A percentile compares a stretch with the other conserved stretches of the same genome.
Evolutionary conservation across 2,797 vertebrate species (phyloP).

Genomic region (Pseudomugil gertrudae): DNA sequence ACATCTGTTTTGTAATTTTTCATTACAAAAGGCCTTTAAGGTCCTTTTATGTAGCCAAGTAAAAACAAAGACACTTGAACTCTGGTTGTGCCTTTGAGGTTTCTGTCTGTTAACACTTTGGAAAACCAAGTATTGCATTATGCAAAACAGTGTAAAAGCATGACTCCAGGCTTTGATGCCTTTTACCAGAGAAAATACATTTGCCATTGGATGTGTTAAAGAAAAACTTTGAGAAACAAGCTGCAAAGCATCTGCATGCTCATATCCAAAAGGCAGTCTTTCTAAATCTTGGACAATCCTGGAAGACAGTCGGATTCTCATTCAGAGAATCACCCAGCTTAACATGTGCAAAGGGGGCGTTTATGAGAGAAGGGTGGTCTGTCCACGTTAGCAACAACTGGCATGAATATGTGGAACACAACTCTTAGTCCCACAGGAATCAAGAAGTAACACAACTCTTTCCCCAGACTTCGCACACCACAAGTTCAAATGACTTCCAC

Average conservation of each 20-base stretch:
- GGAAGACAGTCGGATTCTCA: slow-evolving; percentile 32
- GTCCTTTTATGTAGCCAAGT: slow-evolving; percentile 2
- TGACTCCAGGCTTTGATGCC: slow-evolving; percentile 52
- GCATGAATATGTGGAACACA: slow-evolving; percentile 56
- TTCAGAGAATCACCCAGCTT: slow-evolving; percentile 15
- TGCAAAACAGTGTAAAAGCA: slow-evolving; percentile 43
- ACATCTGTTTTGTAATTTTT: slow-evolving; percentile 19
- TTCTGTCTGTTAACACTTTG: slow-evolving; percentile 28
- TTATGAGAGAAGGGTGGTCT: slow-evolving; percentile 56
- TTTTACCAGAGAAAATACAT: slow-evolving; percentile 44
- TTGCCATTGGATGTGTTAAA: slow-evolving; percentile 62
- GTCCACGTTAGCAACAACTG: slow-evolving; percentile 48
- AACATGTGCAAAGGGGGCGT: slow-evolving; percentile 46
- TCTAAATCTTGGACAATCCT: slow-evolving; percentile 31
- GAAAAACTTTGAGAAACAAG: slow-evolving; percentile 62
- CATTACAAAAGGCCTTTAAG: slow-evolving; percentile 10
- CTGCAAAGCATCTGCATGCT: slow-evolving; percentile 37
- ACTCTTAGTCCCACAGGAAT: slow-evolving; percentile 17
- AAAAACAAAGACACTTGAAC: slow-evolving; percentile 12
- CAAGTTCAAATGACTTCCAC: slow-evolving; percentile 45
- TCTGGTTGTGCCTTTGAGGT: slow-evolving; percentile 18
- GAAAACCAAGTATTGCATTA: slow-evolving; percentile 46
- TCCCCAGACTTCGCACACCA: slow-evolving; percentile 47
- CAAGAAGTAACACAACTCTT: slow-evolving; percentile 25
- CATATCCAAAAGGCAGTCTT: slow-evolving; percentile 19